Evolutionary conservation across 2,888 invertebrate species (phyloP).

Genomic region (Meandrusa payeni): DNA sequence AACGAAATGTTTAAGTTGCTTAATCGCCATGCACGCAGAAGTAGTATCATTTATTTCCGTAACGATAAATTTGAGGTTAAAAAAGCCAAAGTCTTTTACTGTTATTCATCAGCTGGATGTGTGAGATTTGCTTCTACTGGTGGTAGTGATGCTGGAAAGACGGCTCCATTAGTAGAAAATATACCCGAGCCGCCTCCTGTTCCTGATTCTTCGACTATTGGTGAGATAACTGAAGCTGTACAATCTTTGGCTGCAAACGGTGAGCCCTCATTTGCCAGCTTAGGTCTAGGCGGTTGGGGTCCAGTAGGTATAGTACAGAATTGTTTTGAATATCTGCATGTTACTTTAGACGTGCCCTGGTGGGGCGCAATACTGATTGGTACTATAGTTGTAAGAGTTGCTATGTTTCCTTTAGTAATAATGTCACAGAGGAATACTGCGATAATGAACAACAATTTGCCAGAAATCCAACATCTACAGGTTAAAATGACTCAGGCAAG

Average conservation of each 20-base stretch:
- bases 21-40: constrained; percentile 60
- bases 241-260: constrained; percentile 77
- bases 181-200: constrained; percentile 74
- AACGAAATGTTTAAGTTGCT: constrained; percentile 67
- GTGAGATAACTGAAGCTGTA: constrained; percentile 55
- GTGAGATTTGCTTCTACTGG: constrained; percentile 61
- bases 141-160: constrained; percentile 48
- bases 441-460: constrained; percentile 90
- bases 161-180: constrained; percentile 46
- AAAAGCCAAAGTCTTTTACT: constrained; percentile 65
- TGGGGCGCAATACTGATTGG: constrained; percentile 92
- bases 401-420: constrained; percentile 93
- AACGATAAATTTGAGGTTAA: constrained; percentile 73
- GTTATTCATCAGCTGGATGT: constrained; percentile 60
- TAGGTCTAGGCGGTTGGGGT: constrained; percentile 91
- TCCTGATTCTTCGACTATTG: constrained; percentile 53
- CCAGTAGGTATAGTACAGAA: constrained; percentile 92
- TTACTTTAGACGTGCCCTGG: constrained; percentile 93
- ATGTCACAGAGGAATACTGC: constrained; percentile 90
- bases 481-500: constrained; percentile 93
- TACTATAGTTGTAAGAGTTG: constrained; percentile 87
- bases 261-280: constrained; percentile 88
- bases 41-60: constrained; percentile 59
- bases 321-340: constrained; percentile 90
- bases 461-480: constrained; percentile 91